These are phyloP conservation scores for Bovichtus diacanthus DNA, from an alignment of 2,797 vertebrate species.

Conservation along the genomic window DNA sequence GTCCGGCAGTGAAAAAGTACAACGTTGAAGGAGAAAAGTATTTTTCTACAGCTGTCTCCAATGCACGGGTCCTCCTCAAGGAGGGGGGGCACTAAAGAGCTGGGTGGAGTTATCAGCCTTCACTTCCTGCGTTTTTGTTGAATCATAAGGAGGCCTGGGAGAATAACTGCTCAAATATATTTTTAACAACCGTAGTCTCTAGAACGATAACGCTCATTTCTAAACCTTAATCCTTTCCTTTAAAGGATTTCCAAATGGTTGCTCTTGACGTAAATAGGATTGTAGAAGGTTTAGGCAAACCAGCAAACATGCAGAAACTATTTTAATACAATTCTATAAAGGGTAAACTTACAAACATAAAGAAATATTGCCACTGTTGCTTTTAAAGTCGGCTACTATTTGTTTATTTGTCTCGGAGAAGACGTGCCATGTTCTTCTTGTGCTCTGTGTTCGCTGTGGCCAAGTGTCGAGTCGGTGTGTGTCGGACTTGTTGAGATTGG, in stretches of 20 bases:
- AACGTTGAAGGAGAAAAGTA: conserved; percentile 58
- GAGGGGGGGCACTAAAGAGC: conserved; percentile 53
- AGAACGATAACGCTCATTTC: conserved; percentile 62
- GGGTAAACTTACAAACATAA: conserved; percentile 43
- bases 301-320: conserved; percentile 68
- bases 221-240: conserved; percentile 69
- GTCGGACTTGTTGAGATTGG: conserved; percentile 83
- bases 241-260: conserved; percentile 49
- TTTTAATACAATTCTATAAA: conserved; percentile 80
- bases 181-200: conserved; percentile 77
- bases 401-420: conserved; percentile 75
- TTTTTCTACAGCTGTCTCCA: conserved; percentile 85
- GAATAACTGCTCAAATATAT: conserved; percentile 77
- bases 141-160: conserved; percentile 57
- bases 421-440: conserved; percentile 86
- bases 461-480: conserved; percentile 84
- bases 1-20: conserved; percentile 42
- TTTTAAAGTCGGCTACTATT: conserved; percentile 80
- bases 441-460: conserved; percentile 82
- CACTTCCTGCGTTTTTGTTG: conserved; percentile 55
- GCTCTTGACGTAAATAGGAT: conserved; percentile 54
- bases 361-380: conserved; percentile 71
- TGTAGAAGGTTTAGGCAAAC: conserved; percentile 58
- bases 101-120: conserved; percentile 55
- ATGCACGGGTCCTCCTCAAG: conserved; percentile 55